Percentiles rank a stretch among this genome's conserved stretches.
phyloP scores from a whole-genome alignment of 2,888 invertebrate species.

The Hofmannophila pseudospretella region DNA sequence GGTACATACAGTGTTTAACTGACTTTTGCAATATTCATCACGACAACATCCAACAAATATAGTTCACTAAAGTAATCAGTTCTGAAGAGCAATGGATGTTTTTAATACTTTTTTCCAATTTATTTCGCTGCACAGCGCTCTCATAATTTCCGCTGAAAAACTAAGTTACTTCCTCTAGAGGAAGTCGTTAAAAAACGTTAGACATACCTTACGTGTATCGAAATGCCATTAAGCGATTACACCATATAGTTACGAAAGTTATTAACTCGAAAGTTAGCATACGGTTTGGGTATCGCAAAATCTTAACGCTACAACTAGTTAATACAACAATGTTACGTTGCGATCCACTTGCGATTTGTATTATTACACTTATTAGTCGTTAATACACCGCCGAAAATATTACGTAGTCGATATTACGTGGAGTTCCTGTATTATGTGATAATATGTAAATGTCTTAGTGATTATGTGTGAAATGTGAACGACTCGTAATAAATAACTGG shows the following conservation, averaged over 20 bases:
- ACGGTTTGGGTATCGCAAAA: constrained; percentile 27
- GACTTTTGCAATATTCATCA: no score
- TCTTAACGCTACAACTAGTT: constrained; percentile 34
- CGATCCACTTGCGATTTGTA: constrained; percentile 15
- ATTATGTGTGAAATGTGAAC: no score
- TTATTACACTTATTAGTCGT: constrained; percentile 11
- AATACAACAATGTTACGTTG: constrained; percentile 15
- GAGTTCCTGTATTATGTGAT: no score
- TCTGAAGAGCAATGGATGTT: no score
- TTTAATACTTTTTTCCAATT: background rate
- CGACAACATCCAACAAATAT: no score
- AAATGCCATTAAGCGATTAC: constrained; percentile 27
- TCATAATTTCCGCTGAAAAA: constrained; percentile 28
- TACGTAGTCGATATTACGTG: background rate
- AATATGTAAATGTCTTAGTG: no score
- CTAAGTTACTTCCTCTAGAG: constrained; percentile 3
- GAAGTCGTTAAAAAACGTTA: constrained; percentile 27
- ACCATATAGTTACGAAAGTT: constrained; percentile 33
- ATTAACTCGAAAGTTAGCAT: constrained; percentile 37
- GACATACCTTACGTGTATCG: constrained; percentile 9
- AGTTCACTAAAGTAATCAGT: no score
- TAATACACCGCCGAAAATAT: background rate
- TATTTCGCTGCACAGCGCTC: constrained; percentile 7
- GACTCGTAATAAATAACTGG: no score
- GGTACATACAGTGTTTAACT: no score